phyloP scores from a whole-genome alignment of 2,888 invertebrate genomes.

The Sepioteuthis lessoniana region DNA sequence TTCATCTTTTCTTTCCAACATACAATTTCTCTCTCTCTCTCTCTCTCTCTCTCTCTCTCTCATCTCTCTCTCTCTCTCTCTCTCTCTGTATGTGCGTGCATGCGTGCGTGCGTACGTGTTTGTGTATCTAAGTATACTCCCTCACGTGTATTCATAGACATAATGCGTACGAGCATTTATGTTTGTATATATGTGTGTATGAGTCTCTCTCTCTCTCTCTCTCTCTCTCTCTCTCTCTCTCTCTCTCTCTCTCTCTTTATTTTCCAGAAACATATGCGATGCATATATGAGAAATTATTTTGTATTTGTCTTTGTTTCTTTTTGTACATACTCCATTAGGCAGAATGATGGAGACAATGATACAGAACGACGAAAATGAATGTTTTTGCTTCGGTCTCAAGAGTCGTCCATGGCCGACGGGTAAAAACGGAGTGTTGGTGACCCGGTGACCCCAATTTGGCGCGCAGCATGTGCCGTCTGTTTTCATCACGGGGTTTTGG shows the following conservation, averaged over 20 bases:
- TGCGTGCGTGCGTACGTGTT: too few relatives aligned
- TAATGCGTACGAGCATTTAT: background rate
- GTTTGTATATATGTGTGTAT: too few relatives aligned
- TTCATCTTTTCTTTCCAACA: too few relatives aligned
- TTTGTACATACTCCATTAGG: background rate
- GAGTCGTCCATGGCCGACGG: background rate
- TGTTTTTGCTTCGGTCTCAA: conserved; percentile 12
- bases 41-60: too few relatives aligned
- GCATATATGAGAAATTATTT: background rate
- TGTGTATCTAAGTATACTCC: too few relatives aligned
- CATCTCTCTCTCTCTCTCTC: background rate
- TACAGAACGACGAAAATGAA: conserved; percentile 7
- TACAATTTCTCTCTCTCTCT: too few relatives aligned
- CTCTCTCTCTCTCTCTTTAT: too few relatives aligned
- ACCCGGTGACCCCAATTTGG: conserved; percentile 12
- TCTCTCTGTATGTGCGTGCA: too few relatives aligned
- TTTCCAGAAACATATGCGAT: too few relatives aligned
- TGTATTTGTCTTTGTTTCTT: background rate
- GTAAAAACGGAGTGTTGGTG: background rate
- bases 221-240: too few relatives aligned
- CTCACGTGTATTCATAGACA: too few relatives aligned
- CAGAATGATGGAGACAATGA: conserved; percentile 33
- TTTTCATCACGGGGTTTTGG: background rate
- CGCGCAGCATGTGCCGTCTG: conserved; percentile 33
- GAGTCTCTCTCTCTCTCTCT: too few relatives aligned